A percentile compares a stretch with the other conserved stretches of the same genome.
phyloP scores from a whole-genome alignment of 2,888 invertebrate genomes.

The Macrosoma leucophasiata region DNA sequence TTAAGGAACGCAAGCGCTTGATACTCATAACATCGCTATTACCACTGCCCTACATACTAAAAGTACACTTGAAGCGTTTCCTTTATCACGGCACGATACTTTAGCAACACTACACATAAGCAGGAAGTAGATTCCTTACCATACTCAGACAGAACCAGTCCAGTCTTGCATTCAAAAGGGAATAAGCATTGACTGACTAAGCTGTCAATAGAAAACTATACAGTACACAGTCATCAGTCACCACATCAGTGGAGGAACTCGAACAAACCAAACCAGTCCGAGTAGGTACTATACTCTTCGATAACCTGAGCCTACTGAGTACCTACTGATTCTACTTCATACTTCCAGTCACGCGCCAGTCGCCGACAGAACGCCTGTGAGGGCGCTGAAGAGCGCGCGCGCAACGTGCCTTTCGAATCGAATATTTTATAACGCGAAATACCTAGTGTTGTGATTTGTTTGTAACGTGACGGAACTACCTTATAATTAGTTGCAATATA shows the following conservation, averaged over 20 bases:
- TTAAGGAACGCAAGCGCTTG: slow-evolving; percentile 30
- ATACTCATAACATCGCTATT: slow-evolving; percentile 39
- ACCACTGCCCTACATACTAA: slow-evolving; percentile 45
- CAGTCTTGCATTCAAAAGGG: slow-evolving; percentile 13
- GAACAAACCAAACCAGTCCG: slow-evolving; percentile 53
- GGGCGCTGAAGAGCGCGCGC: slow-evolving; percentile 35
- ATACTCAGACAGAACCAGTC: slow-evolving; percentile 11
- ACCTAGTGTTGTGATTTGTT: slow-evolving; percentile 43
- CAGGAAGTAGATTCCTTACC: slow-evolving; percentile 23
- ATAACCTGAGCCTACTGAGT: slow-evolving; percentile 36
- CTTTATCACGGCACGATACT: slow-evolving; percentile 26
- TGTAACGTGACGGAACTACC: slow-evolving; percentile 8
- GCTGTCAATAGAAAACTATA: slow-evolving; percentile 31
- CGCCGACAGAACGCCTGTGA: slow-evolving; percentile 43
- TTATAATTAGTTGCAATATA: slow-evolving; percentile 1
- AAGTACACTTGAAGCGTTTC: slow-evolving; percentile 34
- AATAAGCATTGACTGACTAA: slow-evolving; percentile 29
- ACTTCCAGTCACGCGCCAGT: slow-evolving; percentile 47
- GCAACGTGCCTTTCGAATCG: slow-evolving; percentile 35
- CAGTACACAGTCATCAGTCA: slow-evolving; percentile 43
- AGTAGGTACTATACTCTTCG: slow-evolving; percentile 31
- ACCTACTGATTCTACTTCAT: slow-evolving; percentile 25
- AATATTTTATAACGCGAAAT: slow-evolving; percentile 38
- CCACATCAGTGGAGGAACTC: slow-evolving; percentile 42
- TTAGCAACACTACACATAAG: slow-evolving; percentile 16